phyloP scores from a whole-genome alignment of 2,888 invertebrate genomes.

The Pediacus dermestoides region DNA sequence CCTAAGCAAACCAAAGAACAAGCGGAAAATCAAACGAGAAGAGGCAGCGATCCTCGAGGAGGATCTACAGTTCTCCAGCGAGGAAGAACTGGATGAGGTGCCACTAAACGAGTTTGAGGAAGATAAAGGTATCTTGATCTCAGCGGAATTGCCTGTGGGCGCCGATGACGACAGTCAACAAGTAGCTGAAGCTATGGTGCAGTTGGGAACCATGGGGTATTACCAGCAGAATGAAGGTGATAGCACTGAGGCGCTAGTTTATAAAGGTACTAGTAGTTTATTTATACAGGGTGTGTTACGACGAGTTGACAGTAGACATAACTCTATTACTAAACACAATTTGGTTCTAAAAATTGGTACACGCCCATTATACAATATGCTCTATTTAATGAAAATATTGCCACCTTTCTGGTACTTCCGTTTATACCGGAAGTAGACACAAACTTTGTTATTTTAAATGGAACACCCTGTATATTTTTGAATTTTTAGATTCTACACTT shows the following conservation, averaged over 20 bases:
- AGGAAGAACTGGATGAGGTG: slow-evolving; percentile 65
- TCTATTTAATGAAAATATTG: no score
- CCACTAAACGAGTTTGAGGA: slow-evolving; percentile 55
- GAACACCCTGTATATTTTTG: no score
- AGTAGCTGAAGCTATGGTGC: slow-evolving; percentile 74
- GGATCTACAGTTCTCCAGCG: slow-evolving; percentile 65
- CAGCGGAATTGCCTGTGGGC: slow-evolving; percentile 48
- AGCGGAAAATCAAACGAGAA: slow-evolving; percentile 47
- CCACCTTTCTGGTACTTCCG: no score
- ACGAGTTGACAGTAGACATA: no score
- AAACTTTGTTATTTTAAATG: no score
- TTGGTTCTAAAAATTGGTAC: no score
- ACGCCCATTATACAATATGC: no score
- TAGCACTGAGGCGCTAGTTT: slow-evolving; percentile 36
- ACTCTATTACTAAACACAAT: no score
- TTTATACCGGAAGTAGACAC: no score
- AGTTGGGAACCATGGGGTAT: slow-evolving; percentile 64
- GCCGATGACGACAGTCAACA: slow-evolving; percentile 56
- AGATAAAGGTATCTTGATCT: slow-evolving; percentile 46
- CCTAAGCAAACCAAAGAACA: slow-evolving; percentile 43
- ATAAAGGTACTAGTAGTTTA: slow-evolving; percentile 41
- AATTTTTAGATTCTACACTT: no score
- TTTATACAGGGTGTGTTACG: no score
- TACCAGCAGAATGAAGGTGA: slow-evolving; percentile 51
- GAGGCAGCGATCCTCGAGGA: slow-evolving; percentile 49